phyloP scores from a whole-genome alignment of 2,113 vertebrate species.

The Lasiurus cinereus region DNA sequence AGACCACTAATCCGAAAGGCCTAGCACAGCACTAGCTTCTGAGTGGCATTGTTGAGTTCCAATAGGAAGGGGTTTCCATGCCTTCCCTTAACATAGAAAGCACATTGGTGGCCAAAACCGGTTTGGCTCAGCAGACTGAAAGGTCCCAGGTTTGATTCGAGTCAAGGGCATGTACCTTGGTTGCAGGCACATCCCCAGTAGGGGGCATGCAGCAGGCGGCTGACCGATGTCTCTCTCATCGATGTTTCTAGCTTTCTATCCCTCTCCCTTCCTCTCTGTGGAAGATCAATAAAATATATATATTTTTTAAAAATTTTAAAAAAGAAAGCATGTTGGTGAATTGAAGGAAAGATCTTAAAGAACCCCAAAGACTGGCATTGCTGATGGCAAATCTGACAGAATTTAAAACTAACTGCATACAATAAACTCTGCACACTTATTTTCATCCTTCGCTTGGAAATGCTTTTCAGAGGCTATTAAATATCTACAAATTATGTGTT shows the following conservation, averaged over 20 bases:
- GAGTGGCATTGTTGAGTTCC: conserved; percentile 81
- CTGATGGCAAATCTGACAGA: conserved; percentile 54
- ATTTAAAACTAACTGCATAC: conserved; percentile 70
- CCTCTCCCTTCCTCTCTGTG: no score
- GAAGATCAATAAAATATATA: no score
- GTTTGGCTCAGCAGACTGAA: no score
- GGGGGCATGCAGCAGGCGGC: no score
- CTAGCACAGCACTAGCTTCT: conserved; percentile 90
- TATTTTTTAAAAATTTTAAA: no score
- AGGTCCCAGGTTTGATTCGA: no score
- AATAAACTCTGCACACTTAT: neutral
- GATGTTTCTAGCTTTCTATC: no score
- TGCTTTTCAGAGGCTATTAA: conserved; percentile 50
- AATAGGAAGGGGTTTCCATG: conserved; percentile 89
- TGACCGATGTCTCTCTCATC: no score
- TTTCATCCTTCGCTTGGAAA: conserved; percentile 74
- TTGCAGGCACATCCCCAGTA: no score
- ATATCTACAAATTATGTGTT: conserved; percentile 73
- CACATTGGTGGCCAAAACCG: conserved; percentile 70
- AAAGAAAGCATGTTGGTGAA: conserved; percentile 78
- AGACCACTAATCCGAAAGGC: conserved; percentile 89
- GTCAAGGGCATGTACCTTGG: no score
- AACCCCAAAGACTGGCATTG: conserved; percentile 7
- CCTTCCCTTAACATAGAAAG: conserved; percentile 72
- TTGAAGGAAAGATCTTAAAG: conserved; percentile 83